Evolutionary conservation across 2,113 vertebrate species (phyloP), one percentile per base, ranked within the genome.

Genomic region (Syrrhaptes paradoxus): DNA sequence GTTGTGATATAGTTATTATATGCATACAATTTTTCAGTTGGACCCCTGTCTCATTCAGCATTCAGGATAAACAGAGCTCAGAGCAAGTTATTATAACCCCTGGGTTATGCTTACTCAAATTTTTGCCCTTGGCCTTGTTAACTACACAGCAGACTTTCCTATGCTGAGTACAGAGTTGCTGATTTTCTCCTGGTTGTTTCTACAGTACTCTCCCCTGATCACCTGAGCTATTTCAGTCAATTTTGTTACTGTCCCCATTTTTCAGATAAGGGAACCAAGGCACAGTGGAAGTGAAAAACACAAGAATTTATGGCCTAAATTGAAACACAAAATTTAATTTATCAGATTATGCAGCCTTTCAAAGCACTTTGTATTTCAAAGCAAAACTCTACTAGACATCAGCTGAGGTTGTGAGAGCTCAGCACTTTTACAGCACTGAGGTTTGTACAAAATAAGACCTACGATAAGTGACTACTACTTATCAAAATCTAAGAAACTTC

Each of bases 401-500:
- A 78, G 57, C 21, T 75, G 67, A 26, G 28, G 51, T 55, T 87
- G 41, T n/a, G 36, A 88, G 82, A 82, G 9, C 68, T 91, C 85
- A 76, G 75, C 63, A 85, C 19, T 52, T 92, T 61, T 68, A 85
- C 7, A 65, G 58, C 31, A 68, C 18, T 61, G 52, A 89, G 36
- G 43, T 67, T 81, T 59, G 29, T 41, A 72, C 34, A 89, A 94
- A 88, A 17, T 28, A 90, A 74, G 46, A 80, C 29, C 48, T 86
- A 51, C 34, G 76, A 4, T 36, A 93, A 86, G 29, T 31, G 32
- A 86, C 51, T 77, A 86, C 51, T 74, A 62, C 79, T 86, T 76
- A 70, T 8, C 43, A 95, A 95, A 93, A 96, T 36, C 28, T 90
- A 90, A 94, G 83, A 74, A 92, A 80, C 51, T 89, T 80, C 28